A percentile compares a stretch with the other conserved stretches of the same genome.
phyloP scores from a whole-genome alignment of 2,113 vertebrate genomes.

The Myotis lucifugus region DNA sequence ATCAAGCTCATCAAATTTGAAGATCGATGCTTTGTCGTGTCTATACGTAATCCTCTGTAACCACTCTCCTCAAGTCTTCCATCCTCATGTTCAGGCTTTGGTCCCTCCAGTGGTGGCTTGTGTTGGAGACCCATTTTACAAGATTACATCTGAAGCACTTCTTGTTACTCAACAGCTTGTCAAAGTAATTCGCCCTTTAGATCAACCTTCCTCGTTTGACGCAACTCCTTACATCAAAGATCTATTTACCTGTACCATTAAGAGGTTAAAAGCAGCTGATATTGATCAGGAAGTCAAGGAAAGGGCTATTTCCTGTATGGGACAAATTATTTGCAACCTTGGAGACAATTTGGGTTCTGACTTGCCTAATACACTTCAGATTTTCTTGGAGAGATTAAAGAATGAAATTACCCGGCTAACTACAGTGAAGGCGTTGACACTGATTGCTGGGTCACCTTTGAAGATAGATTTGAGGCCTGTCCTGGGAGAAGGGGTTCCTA shows the following conservation, averaged over 20 bases:
- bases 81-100: slow-evolving; percentile 95
- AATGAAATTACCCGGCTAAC: slow-evolving; percentile 98
- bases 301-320: slow-evolving; percentile 98
- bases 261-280: slow-evolving; percentile 96
- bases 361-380: slow-evolving; percentile 94
- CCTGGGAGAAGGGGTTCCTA: slow-evolving; percentile 96
- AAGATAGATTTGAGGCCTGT: slow-evolving; percentile 96
- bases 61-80: slow-evolving; percentile 97
- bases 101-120: slow-evolving; percentile 97
- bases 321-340: slow-evolving; percentile 98
- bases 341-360: slow-evolving; percentile 96
- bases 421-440: slow-evolving; percentile 95
- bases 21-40: slow-evolving; percentile 97
- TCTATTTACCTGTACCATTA: slow-evolving; percentile 97
- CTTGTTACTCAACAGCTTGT: slow-evolving; percentile 98
- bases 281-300: slow-evolving; percentile 99
- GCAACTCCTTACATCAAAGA: slow-evolving; percentile 96
- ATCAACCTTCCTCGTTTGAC: slow-evolving; percentile 94
- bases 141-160: slow-evolving; percentile 98
- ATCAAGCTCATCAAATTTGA: slow-evolving; percentile 98
- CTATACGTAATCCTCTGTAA: slow-evolving; percentile 97
- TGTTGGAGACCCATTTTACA: slow-evolving; percentile 98
- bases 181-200: slow-evolving; percentile 97
- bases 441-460: slow-evolving; percentile 96
- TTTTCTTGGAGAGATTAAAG: slow-evolving; percentile 97